phyloP scores from a whole-genome alignment of 2,113 vertebrate species.

The Macquaria australasica region DNA sequence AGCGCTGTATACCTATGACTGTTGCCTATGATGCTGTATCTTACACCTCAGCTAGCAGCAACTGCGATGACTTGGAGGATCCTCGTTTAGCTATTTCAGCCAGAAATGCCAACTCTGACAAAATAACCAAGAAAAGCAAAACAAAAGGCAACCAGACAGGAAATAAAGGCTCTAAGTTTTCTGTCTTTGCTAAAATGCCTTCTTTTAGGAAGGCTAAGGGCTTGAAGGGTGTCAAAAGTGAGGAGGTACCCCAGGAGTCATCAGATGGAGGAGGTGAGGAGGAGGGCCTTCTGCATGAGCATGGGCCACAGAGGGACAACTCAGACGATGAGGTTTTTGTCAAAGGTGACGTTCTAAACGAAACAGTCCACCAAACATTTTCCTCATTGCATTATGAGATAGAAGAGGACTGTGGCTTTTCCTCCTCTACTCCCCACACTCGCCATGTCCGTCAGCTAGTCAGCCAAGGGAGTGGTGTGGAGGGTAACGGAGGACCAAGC shows the following conservation, averaged over 20 bases:
- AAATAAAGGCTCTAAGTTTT: slow-evolving; percentile 74
- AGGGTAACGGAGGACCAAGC: slow-evolving; percentile 33
- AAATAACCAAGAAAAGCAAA: slow-evolving; percentile 75
- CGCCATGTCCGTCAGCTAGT: slow-evolving; percentile 36
- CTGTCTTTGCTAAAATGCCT: slow-evolving; percentile 85
- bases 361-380: slow-evolving; percentile 73
- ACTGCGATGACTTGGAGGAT: slow-evolving; percentile 79
- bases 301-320: slow-evolving; percentile 64
- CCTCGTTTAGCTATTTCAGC: slow-evolving; percentile 50
- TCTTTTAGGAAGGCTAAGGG: slow-evolving; percentile 81
- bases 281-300: slow-evolving; percentile 35
- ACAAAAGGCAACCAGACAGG: slow-evolving; percentile 11
- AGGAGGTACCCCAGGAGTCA: slow-evolving; percentile 33
- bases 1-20: slow-evolving; percentile 47
- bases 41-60: slow-evolving; percentile 68
- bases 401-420: slow-evolving; percentile 9
- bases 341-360: slow-evolving; percentile 71
- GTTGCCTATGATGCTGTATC: slow-evolving; percentile 64
- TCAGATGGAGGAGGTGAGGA: slow-evolving; percentile 31
- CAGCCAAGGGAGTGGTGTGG: slow-evolving; percentile 27
- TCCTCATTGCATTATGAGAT: slow-evolving; percentile 34
- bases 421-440: slow-evolving; percentile 29
- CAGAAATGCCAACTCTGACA: slow-evolving; percentile 71
- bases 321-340: slow-evolving; percentile 85
- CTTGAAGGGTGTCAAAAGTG: slow-evolving; percentile 50